Conservation (phyloP, 1,140 invertebrate species). For the Neomicropteryx cornuta region DNA sequence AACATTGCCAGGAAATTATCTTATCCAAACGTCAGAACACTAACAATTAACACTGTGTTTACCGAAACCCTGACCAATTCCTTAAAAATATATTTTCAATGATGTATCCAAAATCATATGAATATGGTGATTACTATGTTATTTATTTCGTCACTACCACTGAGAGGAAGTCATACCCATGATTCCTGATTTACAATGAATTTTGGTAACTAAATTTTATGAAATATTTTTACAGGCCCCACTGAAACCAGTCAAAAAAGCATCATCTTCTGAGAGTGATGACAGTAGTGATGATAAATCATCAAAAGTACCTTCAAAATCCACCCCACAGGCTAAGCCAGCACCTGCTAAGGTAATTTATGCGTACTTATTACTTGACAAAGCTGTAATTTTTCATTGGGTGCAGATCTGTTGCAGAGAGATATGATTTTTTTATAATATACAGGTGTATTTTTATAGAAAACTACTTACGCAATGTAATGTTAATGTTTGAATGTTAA, state of each 20-base stretch:
- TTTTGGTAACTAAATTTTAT: constrained; percentile 2
- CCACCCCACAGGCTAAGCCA: constrained; percentile 12
- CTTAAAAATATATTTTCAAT: constrained; percentile 5
- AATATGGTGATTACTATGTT: constrained; percentile 10
- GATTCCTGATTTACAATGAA: constrained; percentile 10
- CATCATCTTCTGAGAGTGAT: constrained; percentile 9
- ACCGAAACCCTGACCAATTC: no score
- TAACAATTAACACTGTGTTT: no score
- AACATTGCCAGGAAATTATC: no score
- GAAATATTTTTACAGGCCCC: background rate
- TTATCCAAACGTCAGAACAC: no score
- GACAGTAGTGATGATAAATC: constrained; percentile 19
- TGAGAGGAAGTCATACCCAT: constrained; percentile 3
- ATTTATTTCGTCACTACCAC: constrained; percentile 13
- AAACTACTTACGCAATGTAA: no score
- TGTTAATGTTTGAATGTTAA: no score
- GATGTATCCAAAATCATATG: constrained; percentile 9
- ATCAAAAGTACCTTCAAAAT: constrained; percentile 12
- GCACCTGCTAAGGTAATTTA: no score
- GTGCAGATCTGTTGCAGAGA: no score
- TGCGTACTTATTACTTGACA: no score
- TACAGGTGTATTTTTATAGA: no score
- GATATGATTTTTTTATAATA: no score
- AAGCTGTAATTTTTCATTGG: no score
- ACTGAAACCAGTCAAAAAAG: constrained; percentile 5